These are phyloP conservation scores for Apodemus sylvaticus DNA, from an alignment of 2,113 vertebrate genomes.

Conservation along the genomic window DNA sequence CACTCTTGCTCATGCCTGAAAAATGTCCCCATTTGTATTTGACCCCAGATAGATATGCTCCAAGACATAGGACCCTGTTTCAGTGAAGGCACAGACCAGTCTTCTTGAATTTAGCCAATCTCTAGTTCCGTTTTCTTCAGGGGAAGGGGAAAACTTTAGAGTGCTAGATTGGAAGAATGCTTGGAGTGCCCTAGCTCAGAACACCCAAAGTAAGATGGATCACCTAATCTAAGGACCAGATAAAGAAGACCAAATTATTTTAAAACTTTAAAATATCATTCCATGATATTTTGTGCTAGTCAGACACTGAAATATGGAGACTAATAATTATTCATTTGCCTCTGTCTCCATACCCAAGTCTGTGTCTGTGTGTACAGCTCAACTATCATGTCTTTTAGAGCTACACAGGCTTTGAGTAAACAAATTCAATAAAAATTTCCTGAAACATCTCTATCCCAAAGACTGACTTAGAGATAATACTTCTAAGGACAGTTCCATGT, in stretches of 20 bases:
- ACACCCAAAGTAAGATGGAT: neutral
- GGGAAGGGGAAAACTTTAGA: neutral
- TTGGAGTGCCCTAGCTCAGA: neutral
- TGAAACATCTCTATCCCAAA: neutral
- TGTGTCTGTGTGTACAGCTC: neutral
- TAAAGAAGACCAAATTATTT: conserved; percentile 12
- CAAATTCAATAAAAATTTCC: neutral
- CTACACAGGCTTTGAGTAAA: neutral
- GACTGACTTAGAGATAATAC: neutral
- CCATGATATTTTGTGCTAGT: neutral
- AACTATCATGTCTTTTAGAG: neutral
- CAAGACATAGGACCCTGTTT: neutral
- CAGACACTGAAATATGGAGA: neutral
- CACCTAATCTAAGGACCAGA: neutral
- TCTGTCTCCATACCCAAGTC: neutral
- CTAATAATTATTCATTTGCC: neutral
- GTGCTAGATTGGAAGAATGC: neutral
- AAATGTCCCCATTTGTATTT: neutral
- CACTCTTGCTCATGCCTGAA: neutral
- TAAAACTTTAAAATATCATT: neutral
- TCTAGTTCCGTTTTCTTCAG: neutral
- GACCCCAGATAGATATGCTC: neutral
- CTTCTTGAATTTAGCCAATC: neutral
- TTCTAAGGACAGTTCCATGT: neutral
- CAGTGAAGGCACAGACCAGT: neutral